Percentiles rank a stretch among this genome's conserved stretches.
phyloP scores from a whole-genome alignment of 2,888 invertebrate species.

The Caenorhabditis drosophilae region DNA sequence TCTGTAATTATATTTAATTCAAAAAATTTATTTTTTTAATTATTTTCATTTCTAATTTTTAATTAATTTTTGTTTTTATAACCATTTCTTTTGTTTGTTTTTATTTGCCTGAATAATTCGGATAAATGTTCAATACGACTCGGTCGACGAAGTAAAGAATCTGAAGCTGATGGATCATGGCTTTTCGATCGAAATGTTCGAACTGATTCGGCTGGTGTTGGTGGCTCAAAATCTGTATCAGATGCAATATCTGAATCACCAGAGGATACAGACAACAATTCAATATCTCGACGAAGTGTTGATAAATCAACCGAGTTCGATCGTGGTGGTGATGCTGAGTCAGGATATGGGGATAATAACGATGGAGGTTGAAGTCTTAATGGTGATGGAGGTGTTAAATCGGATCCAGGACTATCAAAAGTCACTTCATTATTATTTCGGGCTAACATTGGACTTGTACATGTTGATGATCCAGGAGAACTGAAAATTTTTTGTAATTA shows the following conservation, averaged over 20 bases:
- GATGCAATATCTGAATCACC: conserved; percentile 60
- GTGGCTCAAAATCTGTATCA: conserved; percentile 58
- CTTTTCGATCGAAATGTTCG: conserved; percentile 61
- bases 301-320: conserved; percentile 67
- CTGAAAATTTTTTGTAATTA: too few relatives aligned
- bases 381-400: conserved; percentile 33
- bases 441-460: conserved; percentile 37
- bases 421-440: conserved; percentile 46
- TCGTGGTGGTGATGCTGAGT: conserved; percentile 58
- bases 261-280: conserved; percentile 61
- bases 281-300: conserved; percentile 64
- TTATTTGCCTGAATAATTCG: conserved; percentile 63
- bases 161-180: conserved; percentile 64
- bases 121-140: conserved; percentile 66
- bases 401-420: conserved; percentile 41
- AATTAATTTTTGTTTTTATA: background rate
- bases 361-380: conserved; percentile 47
- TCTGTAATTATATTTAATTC: conserved; percentile 48
- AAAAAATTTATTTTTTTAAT: background rate
- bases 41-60: background rate
- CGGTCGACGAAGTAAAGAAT: conserved; percentile 58
- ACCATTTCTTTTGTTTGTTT: too few relatives aligned
- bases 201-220: conserved; percentile 65
- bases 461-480: conserved; percentile 46
- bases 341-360: conserved; percentile 48